These are phyloP conservation scores for Spilarctia lutea DNA, from an alignment of 2,888 invertebrate genomes.

Conservation along the genomic window DNA sequence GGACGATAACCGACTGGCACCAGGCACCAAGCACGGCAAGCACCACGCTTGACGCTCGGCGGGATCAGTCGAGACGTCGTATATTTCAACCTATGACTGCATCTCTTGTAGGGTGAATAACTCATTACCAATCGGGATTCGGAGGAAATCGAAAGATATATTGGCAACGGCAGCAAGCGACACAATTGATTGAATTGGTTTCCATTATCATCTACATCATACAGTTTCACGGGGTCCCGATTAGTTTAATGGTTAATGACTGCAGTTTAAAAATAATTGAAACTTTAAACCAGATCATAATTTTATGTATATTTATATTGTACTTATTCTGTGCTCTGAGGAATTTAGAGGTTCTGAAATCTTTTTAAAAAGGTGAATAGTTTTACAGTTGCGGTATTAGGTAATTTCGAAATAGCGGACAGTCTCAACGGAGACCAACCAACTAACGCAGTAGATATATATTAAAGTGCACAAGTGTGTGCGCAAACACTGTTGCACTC, in stretches of 20 bases:
- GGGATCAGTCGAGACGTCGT: conserved; percentile 31
- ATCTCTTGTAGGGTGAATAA: conserved; percentile 46
- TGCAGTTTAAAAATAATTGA: too few relatives aligned
- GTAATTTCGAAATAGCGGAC: too few relatives aligned
- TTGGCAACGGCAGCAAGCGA: conserved; percentile 17
- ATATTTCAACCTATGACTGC: conserved; percentile 39
- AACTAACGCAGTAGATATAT: too few relatives aligned
- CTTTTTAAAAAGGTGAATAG: too few relatives aligned
- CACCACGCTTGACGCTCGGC: conserved; percentile 23
- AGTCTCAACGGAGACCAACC: too few relatives aligned
- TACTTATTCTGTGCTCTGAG: too few relatives aligned
- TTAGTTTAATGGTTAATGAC: neutral
- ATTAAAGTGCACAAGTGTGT: too few relatives aligned
- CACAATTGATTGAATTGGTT: neutral
- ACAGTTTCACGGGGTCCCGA: neutral
- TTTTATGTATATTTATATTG: too few relatives aligned
- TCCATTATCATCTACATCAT: neutral
- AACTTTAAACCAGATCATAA: too few relatives aligned
- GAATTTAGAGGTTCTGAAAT: too few relatives aligned
- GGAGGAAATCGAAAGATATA: conserved; percentile 39
- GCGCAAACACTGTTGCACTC: too few relatives aligned
- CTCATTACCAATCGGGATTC: conserved; percentile 41
- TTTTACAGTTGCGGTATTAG: too few relatives aligned
- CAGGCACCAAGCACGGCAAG: conserved; percentile 21
- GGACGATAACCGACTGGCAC: conserved; percentile 64